Evolutionary conservation across 1,140 invertebrate genomes (phyloP).

Genomic region (Rhynchophorus ferrugineus): DNA sequence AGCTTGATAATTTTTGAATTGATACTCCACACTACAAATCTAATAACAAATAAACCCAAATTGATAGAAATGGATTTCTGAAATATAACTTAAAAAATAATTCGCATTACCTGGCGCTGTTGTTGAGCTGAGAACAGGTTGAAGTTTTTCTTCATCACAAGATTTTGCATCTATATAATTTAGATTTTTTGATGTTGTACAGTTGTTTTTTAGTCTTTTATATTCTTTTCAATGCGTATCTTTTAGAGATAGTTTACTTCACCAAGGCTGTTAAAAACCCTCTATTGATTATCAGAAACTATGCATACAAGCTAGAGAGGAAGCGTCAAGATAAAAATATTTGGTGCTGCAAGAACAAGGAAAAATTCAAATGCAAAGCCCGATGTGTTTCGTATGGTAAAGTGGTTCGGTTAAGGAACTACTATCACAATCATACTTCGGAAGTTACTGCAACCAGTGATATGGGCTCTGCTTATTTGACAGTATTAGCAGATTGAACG

Average conservation of each 20-base stretch:
- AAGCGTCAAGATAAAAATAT: conserved; percentile 4
- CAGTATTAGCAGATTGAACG: neutral
- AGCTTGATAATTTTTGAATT: too few relatives aligned
- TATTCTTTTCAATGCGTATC: neutral
- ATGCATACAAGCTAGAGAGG: conserved; percentile 6
- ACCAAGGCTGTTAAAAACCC: conserved; percentile 9
- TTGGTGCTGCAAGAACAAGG: conserved; percentile 19
- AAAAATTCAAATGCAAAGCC: conserved; percentile 14
- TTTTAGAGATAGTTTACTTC: conserved; percentile 12
- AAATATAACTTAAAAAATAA: too few relatives aligned
- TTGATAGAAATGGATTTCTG: too few relatives aligned
- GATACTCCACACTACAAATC: too few relatives aligned
- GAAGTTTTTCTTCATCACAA: too few relatives aligned
- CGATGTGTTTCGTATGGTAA: conserved; percentile 9
- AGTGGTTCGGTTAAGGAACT: conserved; percentile 9
- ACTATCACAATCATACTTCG: conserved; percentile 8
- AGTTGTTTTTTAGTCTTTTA: neutral
- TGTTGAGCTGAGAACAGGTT: too few relatives aligned
- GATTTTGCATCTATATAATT: too few relatives aligned
- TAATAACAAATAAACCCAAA: too few relatives aligned
- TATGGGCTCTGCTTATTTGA: neutral
- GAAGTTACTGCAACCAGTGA: neutral
- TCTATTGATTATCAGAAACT: conserved; percentile 7
- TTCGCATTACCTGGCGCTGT: too few relatives aligned
- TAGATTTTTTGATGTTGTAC: too few relatives aligned